phyloP scores from a whole-genome alignment of 2,113 vertebrate species.

The Gobio gobio region DNA sequence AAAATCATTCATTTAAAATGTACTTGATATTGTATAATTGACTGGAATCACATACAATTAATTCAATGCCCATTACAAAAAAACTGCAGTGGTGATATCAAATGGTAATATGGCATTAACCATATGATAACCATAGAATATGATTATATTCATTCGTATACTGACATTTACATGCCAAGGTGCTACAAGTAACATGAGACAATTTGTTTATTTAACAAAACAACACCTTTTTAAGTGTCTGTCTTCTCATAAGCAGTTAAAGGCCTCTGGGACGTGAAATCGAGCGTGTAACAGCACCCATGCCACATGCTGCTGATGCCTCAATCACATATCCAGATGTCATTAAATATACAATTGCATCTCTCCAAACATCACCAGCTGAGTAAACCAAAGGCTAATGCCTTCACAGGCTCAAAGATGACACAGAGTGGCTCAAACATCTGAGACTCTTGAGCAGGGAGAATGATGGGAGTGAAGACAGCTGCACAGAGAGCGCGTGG shows the following conservation, averaged over 20 bases:
- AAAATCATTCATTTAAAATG: too few relatives aligned
- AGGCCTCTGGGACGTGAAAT: background rate
- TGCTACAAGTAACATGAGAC: background rate
- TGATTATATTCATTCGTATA: background rate
- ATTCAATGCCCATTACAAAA: too few relatives aligned
- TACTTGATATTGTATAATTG: too few relatives aligned
- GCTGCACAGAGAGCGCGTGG: background rate
- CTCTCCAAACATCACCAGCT: background rate
- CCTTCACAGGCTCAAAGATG: background rate
- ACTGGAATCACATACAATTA: too few relatives aligned
- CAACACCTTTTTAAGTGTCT: background rate
- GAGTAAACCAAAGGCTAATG: slow-evolving; percentile 18
- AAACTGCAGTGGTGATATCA: too few relatives aligned
- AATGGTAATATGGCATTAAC: too few relatives aligned
- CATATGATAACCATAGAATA: too few relatives aligned
- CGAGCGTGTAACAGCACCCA: background rate
- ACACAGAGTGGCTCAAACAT: background rate
- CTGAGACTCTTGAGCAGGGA: background rate
- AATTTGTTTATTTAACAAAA: background rate
- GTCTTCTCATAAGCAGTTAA: background rate
- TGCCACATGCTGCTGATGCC: background rate
- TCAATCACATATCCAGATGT: slow-evolving; percentile 18
- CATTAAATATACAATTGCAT: background rate
- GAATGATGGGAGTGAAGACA: background rate
- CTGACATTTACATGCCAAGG: background rate